phyloP scores from a whole-genome alignment of 30 jellyfish, hydroid and myxozoan species.

The Hydractinia symbiolongicarpus region DNA sequence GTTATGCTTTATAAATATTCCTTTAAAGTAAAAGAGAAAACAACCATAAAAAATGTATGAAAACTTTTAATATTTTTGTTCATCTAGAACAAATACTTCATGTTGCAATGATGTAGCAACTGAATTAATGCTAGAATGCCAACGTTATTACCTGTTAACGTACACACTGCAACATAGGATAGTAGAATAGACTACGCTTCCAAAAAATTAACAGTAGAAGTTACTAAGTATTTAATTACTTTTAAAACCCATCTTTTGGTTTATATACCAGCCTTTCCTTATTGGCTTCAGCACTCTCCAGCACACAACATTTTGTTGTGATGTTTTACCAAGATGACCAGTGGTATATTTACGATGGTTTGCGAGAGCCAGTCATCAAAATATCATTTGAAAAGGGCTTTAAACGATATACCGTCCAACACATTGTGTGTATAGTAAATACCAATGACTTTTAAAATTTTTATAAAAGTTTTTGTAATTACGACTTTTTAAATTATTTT shows the following conservation, averaged over 20 bases:
- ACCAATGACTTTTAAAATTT: too few species aligned
- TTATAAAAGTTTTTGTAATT: too few species aligned
- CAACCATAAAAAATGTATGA: background rate
- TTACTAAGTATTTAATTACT: too few species aligned
- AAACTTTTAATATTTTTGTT: background rate
- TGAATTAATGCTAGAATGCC: background rate
- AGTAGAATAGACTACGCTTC: background rate
- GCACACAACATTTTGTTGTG: background rate
- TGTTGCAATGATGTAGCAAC: constrained; percentile 7
- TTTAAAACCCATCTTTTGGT: too few species aligned
- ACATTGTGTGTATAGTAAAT: background rate
- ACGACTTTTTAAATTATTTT: too few species aligned
- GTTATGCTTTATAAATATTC: too few species aligned
- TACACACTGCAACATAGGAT: constrained; percentile 1
- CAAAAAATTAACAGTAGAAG: too few species aligned
- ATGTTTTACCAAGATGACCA: background rate
- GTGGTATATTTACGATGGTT: background rate
- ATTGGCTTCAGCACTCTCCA: background rate
- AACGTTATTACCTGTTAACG: background rate
- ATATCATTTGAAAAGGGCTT: background rate
- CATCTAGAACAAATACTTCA: background rate
- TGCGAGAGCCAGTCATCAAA: background rate
- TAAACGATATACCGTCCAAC: background rate
- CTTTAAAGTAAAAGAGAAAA: too few species aligned
- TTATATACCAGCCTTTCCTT: background rate